Percentiles rank a stretch among this genome's conserved stretches.
Conservation (phyloP, 92 coral and sea anemone species). For the Palythoa caribaeorum region DNA sequence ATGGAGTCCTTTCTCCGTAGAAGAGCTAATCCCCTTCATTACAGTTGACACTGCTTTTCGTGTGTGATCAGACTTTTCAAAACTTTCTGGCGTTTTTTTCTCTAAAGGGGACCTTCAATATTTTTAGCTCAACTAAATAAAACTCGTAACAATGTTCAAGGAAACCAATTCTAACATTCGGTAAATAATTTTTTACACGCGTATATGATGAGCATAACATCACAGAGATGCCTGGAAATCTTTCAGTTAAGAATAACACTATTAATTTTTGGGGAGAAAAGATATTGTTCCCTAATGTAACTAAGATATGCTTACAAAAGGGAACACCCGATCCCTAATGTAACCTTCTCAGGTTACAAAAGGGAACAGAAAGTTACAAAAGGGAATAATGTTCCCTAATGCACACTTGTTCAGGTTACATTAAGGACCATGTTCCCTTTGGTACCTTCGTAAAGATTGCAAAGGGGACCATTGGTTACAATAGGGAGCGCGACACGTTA, state of each 20-base stretch:
- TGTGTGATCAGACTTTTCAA: no score
- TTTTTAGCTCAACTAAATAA: background rate
- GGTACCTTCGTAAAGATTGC: no score
- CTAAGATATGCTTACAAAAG: background rate
- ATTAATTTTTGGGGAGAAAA: background rate
- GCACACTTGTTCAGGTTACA: background rate
- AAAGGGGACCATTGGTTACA: no score
- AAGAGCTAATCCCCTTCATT: no score
- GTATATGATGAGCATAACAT: background rate
- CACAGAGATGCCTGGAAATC: background rate
- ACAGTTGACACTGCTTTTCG: no score
- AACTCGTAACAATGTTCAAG: background rate
- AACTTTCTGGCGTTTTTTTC: no score
- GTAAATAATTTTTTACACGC: background rate
- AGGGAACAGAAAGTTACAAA: background rate
- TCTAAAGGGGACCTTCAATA: background rate
- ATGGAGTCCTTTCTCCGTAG: no score
- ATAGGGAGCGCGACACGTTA: no score
- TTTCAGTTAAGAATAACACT: background rate
- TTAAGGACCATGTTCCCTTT: background rate
- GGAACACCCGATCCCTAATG: background rate
- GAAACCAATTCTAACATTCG: background rate
- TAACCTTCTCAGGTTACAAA: background rate
- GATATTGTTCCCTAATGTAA: background rate
- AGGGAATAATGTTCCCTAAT: background rate